phyloP scores from a whole-genome alignment of 2,888 invertebrate species.

The Dryadula phaetusa region DNA sequence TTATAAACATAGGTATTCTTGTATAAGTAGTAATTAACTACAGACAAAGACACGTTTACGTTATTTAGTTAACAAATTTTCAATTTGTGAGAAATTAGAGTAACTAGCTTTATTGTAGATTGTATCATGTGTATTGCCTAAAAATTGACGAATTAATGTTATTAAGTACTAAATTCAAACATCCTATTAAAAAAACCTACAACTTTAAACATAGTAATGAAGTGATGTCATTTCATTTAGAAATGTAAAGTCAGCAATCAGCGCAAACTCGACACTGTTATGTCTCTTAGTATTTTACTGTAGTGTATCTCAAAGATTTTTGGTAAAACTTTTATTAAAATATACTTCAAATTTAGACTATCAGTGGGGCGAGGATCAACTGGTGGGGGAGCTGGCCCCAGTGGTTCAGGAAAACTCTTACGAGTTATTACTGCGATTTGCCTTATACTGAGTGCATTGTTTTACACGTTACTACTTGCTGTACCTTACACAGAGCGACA shows the following conservation, averaged over 20 bases:
- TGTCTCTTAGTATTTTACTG: not conserved
- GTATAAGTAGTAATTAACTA: too few species aligned
- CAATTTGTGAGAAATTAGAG: too few species aligned
- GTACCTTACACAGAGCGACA: slow-evolving; percentile 87
- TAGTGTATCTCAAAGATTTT: not conserved
- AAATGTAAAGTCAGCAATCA: not conserved
- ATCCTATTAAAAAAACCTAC: too few species aligned
- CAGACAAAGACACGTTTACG: too few species aligned
- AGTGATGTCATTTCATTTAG: not conserved
- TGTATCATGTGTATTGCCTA: too few species aligned
- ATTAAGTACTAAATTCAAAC: too few species aligned
- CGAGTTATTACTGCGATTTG: slow-evolving; percentile 88
- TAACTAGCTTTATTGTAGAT: too few species aligned
- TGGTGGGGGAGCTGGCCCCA: slow-evolving; percentile 73
- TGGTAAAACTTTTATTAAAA: not conserved
- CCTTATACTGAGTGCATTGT: slow-evolving; percentile 87
- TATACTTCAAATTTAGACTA: slow-evolving; percentile 55
- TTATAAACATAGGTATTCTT: too few species aligned
- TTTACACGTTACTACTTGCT: slow-evolving; percentile 87
- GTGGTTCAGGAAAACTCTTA: slow-evolving; percentile 86
- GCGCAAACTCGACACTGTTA: not conserved
- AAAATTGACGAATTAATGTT: too few species aligned
- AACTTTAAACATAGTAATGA: not conserved
- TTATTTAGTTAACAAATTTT: too few species aligned
- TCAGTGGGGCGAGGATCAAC: slow-evolving; percentile 80